A percentile compares a stretch with the other conserved stretches of the same genome.
phyloP scores from a whole-genome alignment of 2,888 invertebrate species.

The Meta bourneti region DNA sequence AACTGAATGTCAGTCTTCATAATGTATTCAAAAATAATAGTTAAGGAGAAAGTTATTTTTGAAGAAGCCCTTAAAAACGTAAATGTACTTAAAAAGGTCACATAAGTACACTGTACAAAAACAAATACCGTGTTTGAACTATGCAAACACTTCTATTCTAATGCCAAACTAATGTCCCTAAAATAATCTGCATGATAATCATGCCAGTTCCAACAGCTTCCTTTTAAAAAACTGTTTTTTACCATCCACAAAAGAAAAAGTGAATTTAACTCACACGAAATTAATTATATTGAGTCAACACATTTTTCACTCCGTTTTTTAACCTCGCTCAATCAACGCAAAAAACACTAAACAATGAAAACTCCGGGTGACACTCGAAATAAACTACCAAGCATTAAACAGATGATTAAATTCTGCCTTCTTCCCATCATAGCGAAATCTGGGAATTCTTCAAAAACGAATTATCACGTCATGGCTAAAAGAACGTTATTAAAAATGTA shows the following conservation, averaged over 20 bases:
- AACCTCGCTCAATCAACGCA: background rate
- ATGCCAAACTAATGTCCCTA: no score
- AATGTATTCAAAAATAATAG: no score
- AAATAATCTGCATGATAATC: background rate
- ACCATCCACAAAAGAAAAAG: background rate
- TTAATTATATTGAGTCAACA: background rate
- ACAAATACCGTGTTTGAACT: no score
- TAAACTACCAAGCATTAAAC: background rate
- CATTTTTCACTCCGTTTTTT: background rate
- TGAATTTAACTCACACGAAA: background rate
- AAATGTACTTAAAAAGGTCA: no score
- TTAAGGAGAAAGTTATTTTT: no score
- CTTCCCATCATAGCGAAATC: background rate
- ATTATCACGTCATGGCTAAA: constrained; percentile 13
- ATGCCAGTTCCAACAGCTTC: background rate
- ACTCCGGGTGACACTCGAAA: background rate
- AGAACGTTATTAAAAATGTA: background rate
- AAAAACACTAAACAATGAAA: background rate
- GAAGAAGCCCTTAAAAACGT: no score
- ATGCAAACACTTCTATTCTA: no score
- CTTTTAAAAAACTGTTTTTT: background rate
- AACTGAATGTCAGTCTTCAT: no score
- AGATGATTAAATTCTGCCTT: background rate
- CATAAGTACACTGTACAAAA: no score
- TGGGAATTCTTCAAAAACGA: background rate